A percentile compares a stretch with the other conserved stretches of the same genome.
These are phyloP conservation scores for Caenorhabditis auriculariae DNA, from an alignment of 2,888 invertebrate genomes.

Conservation along the genomic window DNA sequence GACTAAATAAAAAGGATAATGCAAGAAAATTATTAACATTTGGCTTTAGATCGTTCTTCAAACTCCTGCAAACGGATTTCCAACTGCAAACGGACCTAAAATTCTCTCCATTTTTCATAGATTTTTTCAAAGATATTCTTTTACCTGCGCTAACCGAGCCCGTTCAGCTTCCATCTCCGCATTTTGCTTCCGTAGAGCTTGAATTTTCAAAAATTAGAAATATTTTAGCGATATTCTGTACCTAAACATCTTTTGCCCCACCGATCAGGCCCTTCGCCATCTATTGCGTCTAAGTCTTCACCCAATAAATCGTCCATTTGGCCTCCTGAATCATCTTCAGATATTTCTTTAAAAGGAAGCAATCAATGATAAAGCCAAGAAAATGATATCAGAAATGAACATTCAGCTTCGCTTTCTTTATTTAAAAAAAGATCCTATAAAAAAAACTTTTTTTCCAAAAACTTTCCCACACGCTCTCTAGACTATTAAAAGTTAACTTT, in stretches of 20 bases:
- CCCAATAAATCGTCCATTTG: slow-evolving; percentile 33
- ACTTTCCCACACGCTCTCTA: not conserved
- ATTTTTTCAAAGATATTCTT: not conserved
- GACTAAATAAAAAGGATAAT: too few relatives aligned
- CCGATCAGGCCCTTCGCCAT: slow-evolving; percentile 22
- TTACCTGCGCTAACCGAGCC: slow-evolving; percentile 52
- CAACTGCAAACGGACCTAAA: slow-evolving; percentile 51
- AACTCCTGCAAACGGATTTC: slow-evolving; percentile 53
- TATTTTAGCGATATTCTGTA: slow-evolving; percentile 1
- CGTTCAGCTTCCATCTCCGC: slow-evolving; percentile 55
- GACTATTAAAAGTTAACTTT: not conserved
- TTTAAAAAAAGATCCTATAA: too few relatives aligned
- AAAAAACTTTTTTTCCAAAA: not conserved
- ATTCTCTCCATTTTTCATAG: not conserved
- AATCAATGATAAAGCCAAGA: too few relatives aligned
- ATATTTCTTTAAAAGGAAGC: too few relatives aligned
- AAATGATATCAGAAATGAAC: not conserved
- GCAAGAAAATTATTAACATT: too few relatives aligned
- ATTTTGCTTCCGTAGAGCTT: slow-evolving; percentile 50
- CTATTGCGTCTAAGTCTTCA: slow-evolving; percentile 15
- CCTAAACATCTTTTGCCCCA: slow-evolving; percentile 24
- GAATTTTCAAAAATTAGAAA: not conserved
- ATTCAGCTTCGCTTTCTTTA: not conserved
- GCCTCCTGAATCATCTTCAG: slow-evolving; percentile 8
- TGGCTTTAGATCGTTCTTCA: slow-evolving; percentile 8